Evolutionary conservation across 64 coral and sea anemone genomes (phyloP).

Genomic region (Pocillopora damicornis): DNA sequence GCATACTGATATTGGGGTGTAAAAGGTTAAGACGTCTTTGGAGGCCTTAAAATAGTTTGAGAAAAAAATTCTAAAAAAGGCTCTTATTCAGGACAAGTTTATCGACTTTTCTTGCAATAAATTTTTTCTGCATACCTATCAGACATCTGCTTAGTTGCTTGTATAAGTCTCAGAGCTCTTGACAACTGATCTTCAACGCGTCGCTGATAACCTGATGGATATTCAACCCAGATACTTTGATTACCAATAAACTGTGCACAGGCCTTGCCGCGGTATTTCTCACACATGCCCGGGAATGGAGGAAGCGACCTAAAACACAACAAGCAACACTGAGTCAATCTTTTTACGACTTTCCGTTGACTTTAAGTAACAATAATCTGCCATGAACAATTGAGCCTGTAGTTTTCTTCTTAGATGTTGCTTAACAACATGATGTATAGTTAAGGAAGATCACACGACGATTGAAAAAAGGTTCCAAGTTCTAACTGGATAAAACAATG

Average conservation of each 20-base stretch:
- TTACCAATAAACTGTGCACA: conserved; percentile 54
- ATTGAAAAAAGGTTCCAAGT: no score
- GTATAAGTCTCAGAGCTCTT: conserved; percentile 1
- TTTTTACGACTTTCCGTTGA: background rate
- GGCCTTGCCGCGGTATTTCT: conserved; percentile 53
- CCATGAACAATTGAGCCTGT: background rate
- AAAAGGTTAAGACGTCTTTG: no score
- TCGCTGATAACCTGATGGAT: conserved; percentile 24
- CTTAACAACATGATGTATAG: background rate
- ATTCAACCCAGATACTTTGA: conserved; percentile 37
- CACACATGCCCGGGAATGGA: conserved; percentile 31
- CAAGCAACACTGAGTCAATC: background rate
- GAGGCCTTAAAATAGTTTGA: no score
- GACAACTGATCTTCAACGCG: conserved; percentile 36
- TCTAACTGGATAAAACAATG: no score
- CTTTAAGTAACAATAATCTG: background rate
- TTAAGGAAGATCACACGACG: no score
- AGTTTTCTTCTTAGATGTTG: background rate
- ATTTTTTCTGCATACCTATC: background rate
- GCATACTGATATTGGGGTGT: no score
- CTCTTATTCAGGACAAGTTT: no score
- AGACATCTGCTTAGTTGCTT: background rate
- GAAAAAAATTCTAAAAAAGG: no score
- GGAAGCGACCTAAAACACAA: background rate
- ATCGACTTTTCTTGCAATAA: no score